Base-by-base conservation (phyloP, 2,888 invertebrate genomes). In the Brachyopa scutellaris region DNA sequence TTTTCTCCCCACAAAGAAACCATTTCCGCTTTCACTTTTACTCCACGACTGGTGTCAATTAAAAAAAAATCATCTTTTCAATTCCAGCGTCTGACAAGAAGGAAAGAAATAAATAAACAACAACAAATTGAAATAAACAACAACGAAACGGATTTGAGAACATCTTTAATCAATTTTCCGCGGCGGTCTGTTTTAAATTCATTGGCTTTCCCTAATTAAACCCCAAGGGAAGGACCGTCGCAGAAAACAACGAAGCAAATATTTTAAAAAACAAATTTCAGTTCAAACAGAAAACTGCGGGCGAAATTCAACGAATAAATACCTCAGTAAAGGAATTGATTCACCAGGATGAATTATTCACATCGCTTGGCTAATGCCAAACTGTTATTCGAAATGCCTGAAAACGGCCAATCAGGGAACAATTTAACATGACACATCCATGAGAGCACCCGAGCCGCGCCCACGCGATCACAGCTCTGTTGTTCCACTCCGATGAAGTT, bases 181-280 rank as follows among this genome's bases (percentile, higher is more conserved):
- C 9, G 13, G 1, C 19, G 26, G 57, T 23, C 15, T 62, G 23
- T 2, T 51, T 51, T 21, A 51, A 51, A 64, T 64, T 66, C 29
- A 23, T 19, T n/a, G n/a, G 31, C 42, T 55, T 67, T 67, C 29
- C 53, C 7, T 67, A 67, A 53, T 67, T 67, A 67, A 40, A 31
- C 9, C 53, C 33, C 53, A 29, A 26, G 17, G 64, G 64, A 64
- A 15, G 11, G 21, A 13, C 33, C 31, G 13, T 15, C 2, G 9
- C 23, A 23, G 15, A 9, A 9, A 1, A 23, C 8, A 23, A 57
- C 6, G 9, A 15, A 15, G 9, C 2, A 2, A 53, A 2, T 9
- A 19, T n/a, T 21, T 11, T 21, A 13, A 9, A 8, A 33, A 5
- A 9, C 2, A 15, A 26, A 26, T 6, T 26, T 23, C 13, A 13